Conservation (phyloP, 2,888 invertebrate genomes). For the Hemithea aestivaria region DNA sequence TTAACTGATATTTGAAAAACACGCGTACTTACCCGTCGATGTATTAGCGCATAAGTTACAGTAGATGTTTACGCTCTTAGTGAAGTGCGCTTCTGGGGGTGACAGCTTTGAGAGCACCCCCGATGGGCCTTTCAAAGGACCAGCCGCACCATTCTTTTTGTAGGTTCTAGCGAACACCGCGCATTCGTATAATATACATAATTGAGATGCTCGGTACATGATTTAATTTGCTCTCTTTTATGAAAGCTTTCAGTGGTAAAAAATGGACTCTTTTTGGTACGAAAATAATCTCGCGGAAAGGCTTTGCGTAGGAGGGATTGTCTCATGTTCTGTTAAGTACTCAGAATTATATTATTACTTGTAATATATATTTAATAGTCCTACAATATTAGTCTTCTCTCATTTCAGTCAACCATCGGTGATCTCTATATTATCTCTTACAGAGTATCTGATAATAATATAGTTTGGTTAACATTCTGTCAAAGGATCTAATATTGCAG, state of each 20-base stretch:
- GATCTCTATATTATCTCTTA: too few relatives aligned
- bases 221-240: constrained; percentile 71
- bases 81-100: constrained; percentile 66
- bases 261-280: constrained; percentile 24
- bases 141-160: constrained; percentile 69
- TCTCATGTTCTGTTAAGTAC: too few relatives aligned
- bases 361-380: too few relatives aligned
- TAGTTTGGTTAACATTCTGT: too few relatives aligned
- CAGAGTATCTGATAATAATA: too few relatives aligned
- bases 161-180: constrained; percentile 58
- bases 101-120: constrained; percentile 73
- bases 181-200: constrained; percentile 71
- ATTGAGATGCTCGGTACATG: constrained; percentile 71
- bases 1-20: constrained; percentile 33
- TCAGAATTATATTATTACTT: too few relatives aligned
- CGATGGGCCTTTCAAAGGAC: constrained; percentile 74
- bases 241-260: constrained; percentile 48
- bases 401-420: too few relatives aligned
- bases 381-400: too few relatives aligned
- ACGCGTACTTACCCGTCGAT: constrained; percentile 37
- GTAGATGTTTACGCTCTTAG: constrained; percentile 51
- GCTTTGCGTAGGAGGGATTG: too few relatives aligned
- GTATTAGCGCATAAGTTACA: constrained; percentile 40
- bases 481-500: too few relatives aligned
- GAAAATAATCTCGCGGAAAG: too few relatives aligned